Evolutionary conservation across 2,113 vertebrate species (phyloP).

Genomic region (Gymnocephalus cernua): DNA sequence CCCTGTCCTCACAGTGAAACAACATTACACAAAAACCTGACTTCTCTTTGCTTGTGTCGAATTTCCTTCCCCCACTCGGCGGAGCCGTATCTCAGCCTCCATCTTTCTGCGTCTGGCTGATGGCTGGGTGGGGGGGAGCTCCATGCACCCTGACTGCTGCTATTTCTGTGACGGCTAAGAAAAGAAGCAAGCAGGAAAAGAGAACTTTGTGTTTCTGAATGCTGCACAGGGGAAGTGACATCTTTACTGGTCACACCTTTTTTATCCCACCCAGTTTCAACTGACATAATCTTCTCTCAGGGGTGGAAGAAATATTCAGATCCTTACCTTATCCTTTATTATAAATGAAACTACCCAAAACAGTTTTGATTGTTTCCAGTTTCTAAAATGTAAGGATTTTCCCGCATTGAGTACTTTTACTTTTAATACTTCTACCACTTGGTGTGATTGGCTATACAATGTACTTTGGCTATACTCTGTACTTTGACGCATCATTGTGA

Average conservation of each 20-base stretch:
- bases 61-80: slow-evolving; percentile 32
- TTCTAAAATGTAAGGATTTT: too few relatives aligned
- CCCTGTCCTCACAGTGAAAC: slow-evolving; percentile 60
- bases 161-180: slow-evolving; percentile 75
- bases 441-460: too few relatives aligned
- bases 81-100: slow-evolving; percentile 40
- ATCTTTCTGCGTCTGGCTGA: slow-evolving; percentile 18
- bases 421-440: too few relatives aligned
- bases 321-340: too few relatives aligned
- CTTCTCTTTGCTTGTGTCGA: neutral
- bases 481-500: too few relatives aligned
- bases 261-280: neutral
- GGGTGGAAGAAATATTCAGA: too few relatives aligned
- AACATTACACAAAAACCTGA: slow-evolving; percentile 35
- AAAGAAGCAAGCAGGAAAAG: slow-evolving; percentile 17
- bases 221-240: slow-evolving; percentile 32
- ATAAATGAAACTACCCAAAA: too few relatives aligned
- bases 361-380: too few relatives aligned
- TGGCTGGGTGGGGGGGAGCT: neutral
- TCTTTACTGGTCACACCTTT: slow-evolving; percentile 11
- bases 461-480: too few relatives aligned
- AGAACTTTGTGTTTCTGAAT: neutral
- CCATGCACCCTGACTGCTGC: slow-evolving; percentile 43
- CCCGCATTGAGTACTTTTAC: too few relatives aligned
- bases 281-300: too few relatives aligned